Evolutionary conservation across 2,888 invertebrate genomes (phyloP).

Genomic region (Stenurella melanura): DNA sequence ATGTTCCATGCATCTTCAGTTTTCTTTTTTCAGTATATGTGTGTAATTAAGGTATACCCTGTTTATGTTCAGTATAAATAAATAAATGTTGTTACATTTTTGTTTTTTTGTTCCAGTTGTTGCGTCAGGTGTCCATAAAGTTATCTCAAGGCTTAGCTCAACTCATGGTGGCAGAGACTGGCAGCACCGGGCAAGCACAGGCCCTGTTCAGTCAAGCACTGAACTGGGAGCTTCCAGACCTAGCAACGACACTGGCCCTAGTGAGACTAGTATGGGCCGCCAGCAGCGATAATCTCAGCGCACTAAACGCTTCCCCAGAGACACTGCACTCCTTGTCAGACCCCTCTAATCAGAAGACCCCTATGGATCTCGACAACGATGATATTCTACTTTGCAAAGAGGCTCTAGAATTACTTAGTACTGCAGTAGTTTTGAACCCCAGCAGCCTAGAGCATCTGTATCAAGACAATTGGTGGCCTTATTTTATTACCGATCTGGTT

Average conservation of each 20-base stretch:
- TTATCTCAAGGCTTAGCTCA: slow-evolving; percentile 88
- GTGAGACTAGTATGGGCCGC: slow-evolving; percentile 88
- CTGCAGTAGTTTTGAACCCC: slow-evolving; percentile 93
- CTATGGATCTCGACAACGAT: slow-evolving; percentile 70
- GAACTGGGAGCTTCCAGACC: slow-evolving; percentile 83
- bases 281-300: slow-evolving; percentile 80
- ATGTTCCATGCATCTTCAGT: too few species aligned
- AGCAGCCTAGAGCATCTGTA: slow-evolving; percentile 87
- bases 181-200: slow-evolving; percentile 68
- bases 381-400: slow-evolving; percentile 82
- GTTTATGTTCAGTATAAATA: too few species aligned
- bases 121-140: slow-evolving; percentile 88
- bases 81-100: too few species aligned
- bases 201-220: slow-evolving; percentile 78
- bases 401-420: slow-evolving; percentile 93
- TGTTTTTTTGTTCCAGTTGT: slow-evolving; percentile 63
- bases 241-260: slow-evolving; percentile 83
- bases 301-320: slow-evolving; percentile 77
- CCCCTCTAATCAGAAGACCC: slow-evolving; percentile 78
- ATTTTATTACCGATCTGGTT: slow-evolving; percentile 91
- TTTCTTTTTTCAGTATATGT: too few species aligned
- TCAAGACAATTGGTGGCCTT: slow-evolving; percentile 90
- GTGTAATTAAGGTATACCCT: too few species aligned
- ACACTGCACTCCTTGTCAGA: slow-evolving; percentile 80
- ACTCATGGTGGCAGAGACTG: slow-evolving; percentile 72